phyloP scores from a whole-genome alignment of 2,113 vertebrate genomes.

The Mesembrinibis cayennensis region DNA sequence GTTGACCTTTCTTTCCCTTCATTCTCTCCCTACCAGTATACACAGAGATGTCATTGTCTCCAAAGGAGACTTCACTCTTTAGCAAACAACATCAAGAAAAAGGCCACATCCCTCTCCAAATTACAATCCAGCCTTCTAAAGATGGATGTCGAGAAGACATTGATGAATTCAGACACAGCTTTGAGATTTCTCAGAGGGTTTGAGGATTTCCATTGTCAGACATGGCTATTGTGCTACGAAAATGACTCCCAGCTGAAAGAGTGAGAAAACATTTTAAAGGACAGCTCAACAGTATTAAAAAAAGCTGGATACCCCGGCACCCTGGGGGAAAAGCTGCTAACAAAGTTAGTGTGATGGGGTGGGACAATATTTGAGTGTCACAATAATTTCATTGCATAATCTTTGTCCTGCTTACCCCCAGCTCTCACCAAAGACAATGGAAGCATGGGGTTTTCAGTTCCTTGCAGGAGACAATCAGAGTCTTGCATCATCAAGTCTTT shows the following conservation, averaged over 20 bases:
- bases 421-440: slow-evolving; percentile 60
- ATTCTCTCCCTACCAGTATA: not conserved
- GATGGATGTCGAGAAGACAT: slow-evolving; percentile 24
- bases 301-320: slow-evolving; percentile 36
- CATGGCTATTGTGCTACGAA: slow-evolving; percentile 47
- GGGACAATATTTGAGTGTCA: slow-evolving; percentile 37
- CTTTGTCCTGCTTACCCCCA: slow-evolving; percentile 55
- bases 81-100: slow-evolving; percentile 4
- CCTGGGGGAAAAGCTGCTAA: not conserved
- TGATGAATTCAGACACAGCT: slow-evolving; percentile 37
- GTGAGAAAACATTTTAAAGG: slow-evolving; percentile 58
- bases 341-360: slow-evolving; percentile 24
- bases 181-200: slow-evolving; percentile 48
- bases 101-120: slow-evolving; percentile 19
- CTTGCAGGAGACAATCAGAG: slow-evolving; percentile 52
- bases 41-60: slow-evolving; percentile 24
- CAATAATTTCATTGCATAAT: slow-evolving; percentile 60
- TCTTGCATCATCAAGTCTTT: slow-evolving; percentile 43
- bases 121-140: slow-evolving; percentile 7
- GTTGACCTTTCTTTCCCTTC: slow-evolving; percentile 27
- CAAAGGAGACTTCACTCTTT: not conserved
- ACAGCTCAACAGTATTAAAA: slow-evolving; percentile 56
- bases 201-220: slow-evolving; percentile 66
- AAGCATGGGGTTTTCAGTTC: slow-evolving; percentile 45
- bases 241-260: slow-evolving; percentile 66